Evolutionary conservation across 1,140 invertebrate genomes (phyloP).

Genomic region (Apis cerana): DNA sequence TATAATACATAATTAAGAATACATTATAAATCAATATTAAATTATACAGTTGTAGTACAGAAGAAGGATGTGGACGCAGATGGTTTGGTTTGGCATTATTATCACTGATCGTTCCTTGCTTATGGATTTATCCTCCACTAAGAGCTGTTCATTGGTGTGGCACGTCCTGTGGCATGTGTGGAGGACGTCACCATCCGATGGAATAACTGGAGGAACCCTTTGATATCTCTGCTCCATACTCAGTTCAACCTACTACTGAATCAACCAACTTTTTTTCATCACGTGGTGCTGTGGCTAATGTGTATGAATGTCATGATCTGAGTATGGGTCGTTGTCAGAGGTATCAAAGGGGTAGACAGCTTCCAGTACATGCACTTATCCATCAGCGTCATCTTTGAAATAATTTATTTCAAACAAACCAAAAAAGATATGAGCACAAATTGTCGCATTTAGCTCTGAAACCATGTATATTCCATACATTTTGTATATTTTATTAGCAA

Average conservation of each 20-base stretch:
- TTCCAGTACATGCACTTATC: slow-evolving; percentile 78
- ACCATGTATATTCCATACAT: slow-evolving; percentile 68
- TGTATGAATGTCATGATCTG: slow-evolving; percentile 77
- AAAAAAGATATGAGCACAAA: slow-evolving; percentile 40
- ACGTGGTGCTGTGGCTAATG: slow-evolving; percentile 71
- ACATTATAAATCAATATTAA: slow-evolving; percentile 36
- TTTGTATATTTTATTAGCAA: slow-evolving; percentile 71
- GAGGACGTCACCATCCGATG: slow-evolving; percentile 89
- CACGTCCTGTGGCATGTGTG: slow-evolving; percentile 88
- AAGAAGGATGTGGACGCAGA: slow-evolving; percentile 82
- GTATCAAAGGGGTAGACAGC: slow-evolving; percentile 79
- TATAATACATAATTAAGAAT: background rate
- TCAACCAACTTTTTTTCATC: slow-evolving; percentile 56
- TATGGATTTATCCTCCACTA: slow-evolving; percentile 95
- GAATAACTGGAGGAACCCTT: slow-evolving; percentile 80
- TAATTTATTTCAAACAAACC: slow-evolving; percentile 36
- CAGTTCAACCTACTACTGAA: slow-evolving; percentile 63
- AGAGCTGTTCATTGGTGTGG: slow-evolving; percentile 92
- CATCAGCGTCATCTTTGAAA: slow-evolving; percentile 77
- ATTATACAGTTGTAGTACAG: slow-evolving; percentile 79
- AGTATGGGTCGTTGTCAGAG: slow-evolving; percentile 77
- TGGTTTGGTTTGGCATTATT: slow-evolving; percentile 94
- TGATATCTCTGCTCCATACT: slow-evolving; percentile 78
- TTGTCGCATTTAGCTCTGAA: slow-evolving; percentile 62
- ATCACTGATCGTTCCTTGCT: slow-evolving; percentile 93